Evolutionary conservation across 2,888 invertebrate species (phyloP).

Genomic region (Crocallis elinguaria): DNA sequence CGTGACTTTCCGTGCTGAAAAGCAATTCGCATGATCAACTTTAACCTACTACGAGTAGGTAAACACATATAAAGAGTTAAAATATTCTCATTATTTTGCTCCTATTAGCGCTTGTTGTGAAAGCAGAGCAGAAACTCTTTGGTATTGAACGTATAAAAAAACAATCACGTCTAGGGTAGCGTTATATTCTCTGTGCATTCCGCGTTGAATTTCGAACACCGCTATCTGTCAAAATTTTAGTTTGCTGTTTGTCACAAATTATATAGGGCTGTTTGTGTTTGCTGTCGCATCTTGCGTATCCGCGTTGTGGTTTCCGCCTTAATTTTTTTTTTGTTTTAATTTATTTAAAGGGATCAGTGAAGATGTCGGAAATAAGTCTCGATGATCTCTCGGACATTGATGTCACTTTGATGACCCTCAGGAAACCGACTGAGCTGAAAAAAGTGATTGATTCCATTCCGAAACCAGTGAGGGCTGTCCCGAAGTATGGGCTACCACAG

Average conservation of each 20-base stretch:
- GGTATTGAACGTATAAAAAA: not conserved
- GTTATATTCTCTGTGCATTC: no score
- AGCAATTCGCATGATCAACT: slow-evolving; percentile 36
- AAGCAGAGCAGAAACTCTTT: not conserved
- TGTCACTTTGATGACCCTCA: slow-evolving; percentile 68
- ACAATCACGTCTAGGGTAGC: no score
- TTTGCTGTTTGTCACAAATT: no score
- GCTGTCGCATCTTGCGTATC: slow-evolving; percentile 34
- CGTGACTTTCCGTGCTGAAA: slow-evolving; percentile 34
- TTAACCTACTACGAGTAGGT: slow-evolving; percentile 22
- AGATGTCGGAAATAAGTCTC: slow-evolving; percentile 44
- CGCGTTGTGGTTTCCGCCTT: slow-evolving; percentile 46
- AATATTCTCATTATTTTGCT: slow-evolving; percentile 3
- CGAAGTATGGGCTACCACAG: slow-evolving; percentile 78
- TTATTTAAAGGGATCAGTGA: slow-evolving; percentile 43
- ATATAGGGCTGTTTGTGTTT: no score
- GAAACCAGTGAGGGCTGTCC: slow-evolving; percentile 73
- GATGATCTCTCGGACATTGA: slow-evolving; percentile 62
- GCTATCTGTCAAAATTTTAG: slow-evolving; percentile 56
- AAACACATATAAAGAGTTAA: slow-evolving; percentile 18
- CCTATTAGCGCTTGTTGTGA: not conserved
- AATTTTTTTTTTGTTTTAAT: slow-evolving; percentile 43
- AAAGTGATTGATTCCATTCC: slow-evolving; percentile 78
- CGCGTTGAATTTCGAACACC: slow-evolving; percentile 53
- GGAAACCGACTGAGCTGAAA: slow-evolving; percentile 76